Conservation (phyloP, 2,888 invertebrate genomes). For the Halictus ligatus region DNA sequence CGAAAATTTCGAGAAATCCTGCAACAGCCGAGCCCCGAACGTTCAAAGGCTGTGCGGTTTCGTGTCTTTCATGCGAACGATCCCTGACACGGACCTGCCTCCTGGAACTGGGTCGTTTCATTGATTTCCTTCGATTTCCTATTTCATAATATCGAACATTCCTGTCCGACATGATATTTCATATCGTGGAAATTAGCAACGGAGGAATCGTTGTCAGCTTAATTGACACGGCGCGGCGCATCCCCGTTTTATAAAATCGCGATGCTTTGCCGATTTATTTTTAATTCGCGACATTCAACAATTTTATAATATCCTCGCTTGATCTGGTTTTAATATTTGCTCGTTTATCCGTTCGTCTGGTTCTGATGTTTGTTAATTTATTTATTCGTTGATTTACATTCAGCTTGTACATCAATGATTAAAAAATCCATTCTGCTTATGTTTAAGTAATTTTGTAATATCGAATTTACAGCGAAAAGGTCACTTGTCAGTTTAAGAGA, state of each 20-base stretch:
- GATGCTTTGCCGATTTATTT: neutral
- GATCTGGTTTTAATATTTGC: neutral
- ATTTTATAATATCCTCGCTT: neutral
- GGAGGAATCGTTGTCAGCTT: no score
- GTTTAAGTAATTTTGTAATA: no score
- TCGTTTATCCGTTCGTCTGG: neutral
- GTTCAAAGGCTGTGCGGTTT: neutral
- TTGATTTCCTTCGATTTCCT: neutral
- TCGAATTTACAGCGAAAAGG: no score
- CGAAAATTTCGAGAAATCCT: conserved; percentile 9
- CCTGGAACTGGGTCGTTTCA: neutral
- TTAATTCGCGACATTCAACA: neutral
- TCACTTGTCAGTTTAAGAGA: no score
- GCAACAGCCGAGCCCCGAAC: neutral
- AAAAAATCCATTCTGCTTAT: no score
- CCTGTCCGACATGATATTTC: neutral
- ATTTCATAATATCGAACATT: neutral
- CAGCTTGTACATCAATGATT: no score
- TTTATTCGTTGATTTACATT: neutral
- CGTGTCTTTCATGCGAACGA: neutral
- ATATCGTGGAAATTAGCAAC: neutral
- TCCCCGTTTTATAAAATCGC: neutral
- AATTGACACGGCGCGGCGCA: neutral
- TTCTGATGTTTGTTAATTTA: neutral
- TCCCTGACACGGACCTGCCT: neutral